Evolutionary conservation across 2,797 vertebrate species (phyloP).

Genomic region (Micromesistius poutassou): DNA sequence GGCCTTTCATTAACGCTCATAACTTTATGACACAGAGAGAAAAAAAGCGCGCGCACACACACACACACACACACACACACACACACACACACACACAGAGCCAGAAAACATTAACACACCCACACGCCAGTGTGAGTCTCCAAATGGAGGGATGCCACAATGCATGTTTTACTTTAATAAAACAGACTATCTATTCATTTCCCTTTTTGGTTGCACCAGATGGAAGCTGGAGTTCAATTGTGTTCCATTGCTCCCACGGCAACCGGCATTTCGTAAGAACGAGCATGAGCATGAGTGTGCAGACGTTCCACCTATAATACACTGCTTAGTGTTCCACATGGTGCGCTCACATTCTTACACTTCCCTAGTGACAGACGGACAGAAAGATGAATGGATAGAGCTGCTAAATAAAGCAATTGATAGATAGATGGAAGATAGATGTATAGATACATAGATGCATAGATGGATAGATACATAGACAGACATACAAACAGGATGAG

Average conservation of each 20-base stretch:
- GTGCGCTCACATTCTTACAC: neutral
- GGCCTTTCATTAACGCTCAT: constrained; percentile 45
- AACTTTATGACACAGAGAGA: constrained; percentile 20
- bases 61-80: neutral
- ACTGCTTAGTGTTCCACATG: neutral
- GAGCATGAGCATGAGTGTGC: neutral
- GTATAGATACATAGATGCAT: neutral
- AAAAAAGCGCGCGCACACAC: neutral
- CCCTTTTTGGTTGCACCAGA: neutral
- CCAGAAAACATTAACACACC: neutral
- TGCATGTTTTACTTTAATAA: neutral
- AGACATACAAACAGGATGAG: neutral
- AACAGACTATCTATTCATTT: neutral
- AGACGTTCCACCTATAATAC: neutral
- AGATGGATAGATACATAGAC: neutral
- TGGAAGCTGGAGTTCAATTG: neutral
- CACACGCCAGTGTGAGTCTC: neutral
- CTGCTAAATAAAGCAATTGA: neutral
- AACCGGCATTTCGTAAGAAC: neutral
- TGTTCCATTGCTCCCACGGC: neutral
- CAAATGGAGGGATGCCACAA: neutral
- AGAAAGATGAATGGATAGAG: neutral
- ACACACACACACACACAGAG: neutral
- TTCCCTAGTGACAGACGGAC: neutral
- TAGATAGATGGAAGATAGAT: neutral